Evolutionary conservation across 2,888 invertebrate genomes (phyloP).

Genomic region (Resseliella maxima): DNA sequence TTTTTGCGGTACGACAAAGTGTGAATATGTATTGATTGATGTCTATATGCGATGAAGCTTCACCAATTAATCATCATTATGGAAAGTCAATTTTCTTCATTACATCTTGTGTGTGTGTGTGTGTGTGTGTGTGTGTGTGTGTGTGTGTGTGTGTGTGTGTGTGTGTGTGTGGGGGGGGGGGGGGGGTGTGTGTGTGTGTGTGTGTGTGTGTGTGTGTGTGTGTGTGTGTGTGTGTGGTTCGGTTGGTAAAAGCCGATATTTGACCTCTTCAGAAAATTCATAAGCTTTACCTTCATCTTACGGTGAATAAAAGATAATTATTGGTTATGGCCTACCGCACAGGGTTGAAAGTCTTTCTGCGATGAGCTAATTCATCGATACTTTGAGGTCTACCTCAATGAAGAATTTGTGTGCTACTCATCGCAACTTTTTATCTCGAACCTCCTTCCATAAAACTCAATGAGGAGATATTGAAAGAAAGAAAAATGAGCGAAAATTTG

Average conservation of each 20-base stretch:
- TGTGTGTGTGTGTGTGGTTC: too few relatives aligned
- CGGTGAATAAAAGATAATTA: neutral
- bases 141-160: too few relatives aligned
- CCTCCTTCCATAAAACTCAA: slow-evolving; percentile 10
- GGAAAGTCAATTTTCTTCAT: neutral
- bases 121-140: too few relatives aligned
- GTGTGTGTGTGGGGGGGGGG: too few relatives aligned
- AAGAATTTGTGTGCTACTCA: neutral
- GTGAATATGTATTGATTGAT: neutral
- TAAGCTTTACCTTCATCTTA: neutral
- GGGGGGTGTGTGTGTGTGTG: too few relatives aligned
- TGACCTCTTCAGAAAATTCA: neutral
- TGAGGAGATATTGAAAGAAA: neutral
- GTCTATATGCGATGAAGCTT: neutral
- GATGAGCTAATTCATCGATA: neutral
- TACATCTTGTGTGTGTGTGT: neutral
- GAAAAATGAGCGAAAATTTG: neutral
- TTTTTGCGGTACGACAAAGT: too few relatives aligned
- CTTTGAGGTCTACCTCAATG: neutral
- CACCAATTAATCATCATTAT: slow-evolving; percentile 9
- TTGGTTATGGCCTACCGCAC: neutral
- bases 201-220: too few relatives aligned
- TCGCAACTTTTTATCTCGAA: neutral
- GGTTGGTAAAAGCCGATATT: neutral
- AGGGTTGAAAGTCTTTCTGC: neutral